A percentile compares a stretch with the other conserved stretches of the same genome.
Evolutionary conservation across 1,140 invertebrate genomes (phyloP).

Genomic region (Leguminivora glycinivorella): DNA sequence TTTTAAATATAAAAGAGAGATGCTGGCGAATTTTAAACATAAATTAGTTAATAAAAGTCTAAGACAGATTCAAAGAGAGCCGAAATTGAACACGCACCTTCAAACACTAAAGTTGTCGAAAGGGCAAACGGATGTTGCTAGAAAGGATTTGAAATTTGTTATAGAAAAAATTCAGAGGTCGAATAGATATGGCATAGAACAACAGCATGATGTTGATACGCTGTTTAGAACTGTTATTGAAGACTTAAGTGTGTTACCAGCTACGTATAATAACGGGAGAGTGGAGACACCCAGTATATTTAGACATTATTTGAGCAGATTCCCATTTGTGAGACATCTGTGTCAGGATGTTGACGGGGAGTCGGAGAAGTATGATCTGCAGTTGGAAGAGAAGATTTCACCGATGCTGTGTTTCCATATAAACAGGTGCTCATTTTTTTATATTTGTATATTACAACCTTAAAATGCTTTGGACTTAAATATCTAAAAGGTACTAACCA

Average conservation of each 20-base stretch:
- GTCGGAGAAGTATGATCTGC: conserved; percentile 48
- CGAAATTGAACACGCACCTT: conserved; percentile 34
- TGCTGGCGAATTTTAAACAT: conserved; percentile 44
- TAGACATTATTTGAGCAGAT: conserved; percentile 42
- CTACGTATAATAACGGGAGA: not conserved
- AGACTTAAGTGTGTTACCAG: conserved; percentile 35
- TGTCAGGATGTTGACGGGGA: conserved; percentile 37
- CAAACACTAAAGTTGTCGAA: conserved; percentile 34
- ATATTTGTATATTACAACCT: too few relatives aligned
- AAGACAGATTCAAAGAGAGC: not conserved
- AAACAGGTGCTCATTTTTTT: not conserved
- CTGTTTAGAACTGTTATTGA: conserved; percentile 41
- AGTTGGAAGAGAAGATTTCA: conserved; percentile 50
- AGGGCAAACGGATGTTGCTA: not conserved
- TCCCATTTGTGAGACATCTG: conserved; percentile 55
- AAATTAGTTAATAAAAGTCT: conserved; percentile 49
- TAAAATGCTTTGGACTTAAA: too few relatives aligned
- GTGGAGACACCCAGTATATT: conserved; percentile 35
- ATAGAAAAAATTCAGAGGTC: not conserved
- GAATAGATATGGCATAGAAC: not conserved
- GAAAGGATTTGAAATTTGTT: not conserved
- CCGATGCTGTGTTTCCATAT: conserved; percentile 31
- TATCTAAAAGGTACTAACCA: too few relatives aligned
- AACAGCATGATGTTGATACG: conserved; percentile 26
- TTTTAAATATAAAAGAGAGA: conserved; percentile 40